Conservation (phyloP, 2,888 invertebrate species). For the Electrophaes corylata region DNA sequence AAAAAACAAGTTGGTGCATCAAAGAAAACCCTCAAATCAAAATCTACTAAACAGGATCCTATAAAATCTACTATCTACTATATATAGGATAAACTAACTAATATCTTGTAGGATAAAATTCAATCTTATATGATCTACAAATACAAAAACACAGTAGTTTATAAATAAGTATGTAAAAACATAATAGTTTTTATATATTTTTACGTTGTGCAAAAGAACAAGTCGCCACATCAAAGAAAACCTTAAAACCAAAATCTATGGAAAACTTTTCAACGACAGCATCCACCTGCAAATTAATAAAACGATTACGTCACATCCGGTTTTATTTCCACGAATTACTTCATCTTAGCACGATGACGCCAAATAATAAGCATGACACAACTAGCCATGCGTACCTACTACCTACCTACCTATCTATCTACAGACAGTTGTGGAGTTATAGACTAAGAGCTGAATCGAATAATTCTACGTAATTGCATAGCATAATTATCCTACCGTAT, state of each 20-base stretch:
- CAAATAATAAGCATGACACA: constrained; percentile 29
- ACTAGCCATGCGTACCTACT: too few species aligned
- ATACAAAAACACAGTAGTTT: too few species aligned
- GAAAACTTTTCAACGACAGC: neutral
- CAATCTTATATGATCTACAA: too few species aligned
- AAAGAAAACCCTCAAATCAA: neutral
- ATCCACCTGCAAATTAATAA: neutral
- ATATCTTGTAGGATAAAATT: too few species aligned
- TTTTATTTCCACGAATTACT: constrained; percentile 23
- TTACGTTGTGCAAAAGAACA: neutral
- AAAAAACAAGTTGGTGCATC: neutral
- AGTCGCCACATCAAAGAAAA: neutral
- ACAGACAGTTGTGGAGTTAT: neutral
- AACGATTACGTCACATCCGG: constrained; percentile 16
- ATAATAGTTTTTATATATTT: too few species aligned
- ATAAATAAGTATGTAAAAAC: too few species aligned
- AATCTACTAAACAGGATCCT: too few species aligned
- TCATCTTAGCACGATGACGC: constrained; percentile 19
- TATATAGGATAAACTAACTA: too few species aligned
- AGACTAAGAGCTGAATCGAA: neutral
- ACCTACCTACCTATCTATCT: neutral
- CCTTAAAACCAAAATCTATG: neutral
- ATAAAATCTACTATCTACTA: too few species aligned
- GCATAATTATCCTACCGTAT: too few species aligned
- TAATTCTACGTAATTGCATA: too few species aligned